Evolutionary conservation across 2,888 invertebrate genomes (phyloP).

Genomic region (Proisotoma minuta): DNA sequence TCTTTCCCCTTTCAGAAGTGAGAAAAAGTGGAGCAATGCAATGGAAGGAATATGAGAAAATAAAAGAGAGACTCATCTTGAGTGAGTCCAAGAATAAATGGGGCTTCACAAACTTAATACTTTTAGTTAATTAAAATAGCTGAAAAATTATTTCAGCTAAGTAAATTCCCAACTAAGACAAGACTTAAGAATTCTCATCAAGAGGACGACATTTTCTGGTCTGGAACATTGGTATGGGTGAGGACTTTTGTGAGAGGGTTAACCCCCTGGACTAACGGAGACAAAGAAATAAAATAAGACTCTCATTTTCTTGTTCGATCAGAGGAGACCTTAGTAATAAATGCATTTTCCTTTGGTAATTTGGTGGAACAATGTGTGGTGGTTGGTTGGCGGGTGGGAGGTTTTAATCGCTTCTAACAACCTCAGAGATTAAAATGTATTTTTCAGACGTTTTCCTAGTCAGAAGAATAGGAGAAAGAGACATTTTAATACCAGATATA

Average conservation of each 20-base stretch:
- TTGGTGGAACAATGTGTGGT: background rate
- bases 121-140: conserved; percentile 18
- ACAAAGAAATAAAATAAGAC: conserved; percentile 7
- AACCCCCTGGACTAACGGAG: too few species aligned
- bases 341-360: background rate
- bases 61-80: background rate
- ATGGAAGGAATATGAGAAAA: background rate
- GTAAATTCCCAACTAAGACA: conserved; percentile 14
- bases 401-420: conserved; percentile 42
- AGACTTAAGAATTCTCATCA: conserved; percentile 11
- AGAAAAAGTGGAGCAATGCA: background rate
- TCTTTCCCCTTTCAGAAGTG: too few species aligned
- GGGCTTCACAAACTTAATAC: conserved; percentile 16
- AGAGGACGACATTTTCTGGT: conserved; percentile 3
- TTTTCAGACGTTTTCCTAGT: conserved; percentile 43
- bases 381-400: conserved; percentile 8
- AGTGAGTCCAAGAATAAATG: conserved; percentile 6
- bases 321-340: conserved; percentile 2
- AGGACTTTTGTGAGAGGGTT: background rate
- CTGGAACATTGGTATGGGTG: background rate
- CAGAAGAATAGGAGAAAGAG: conserved; percentile 22
- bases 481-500: conserved; percentile 46
- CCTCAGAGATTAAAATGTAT: conserved; percentile 47
- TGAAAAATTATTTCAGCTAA: conserved; percentile 17
- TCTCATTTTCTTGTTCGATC: too few species aligned